phyloP scores from a whole-genome alignment of 2,888 invertebrate species.

The Rhagonycha lutea region DNA sequence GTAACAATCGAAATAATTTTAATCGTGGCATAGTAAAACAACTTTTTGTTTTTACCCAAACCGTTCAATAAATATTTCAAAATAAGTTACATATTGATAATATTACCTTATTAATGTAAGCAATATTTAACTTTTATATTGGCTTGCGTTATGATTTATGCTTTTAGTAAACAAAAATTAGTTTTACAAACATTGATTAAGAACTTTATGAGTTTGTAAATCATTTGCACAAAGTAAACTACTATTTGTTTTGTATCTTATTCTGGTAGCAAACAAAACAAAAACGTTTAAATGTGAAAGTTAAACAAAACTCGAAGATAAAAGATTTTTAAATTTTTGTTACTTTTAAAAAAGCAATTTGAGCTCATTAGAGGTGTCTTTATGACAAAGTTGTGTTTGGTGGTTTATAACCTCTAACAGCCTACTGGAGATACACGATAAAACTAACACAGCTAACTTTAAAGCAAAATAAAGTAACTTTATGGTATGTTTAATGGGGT shows the following conservation, averaged over 20 bases:
- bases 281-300: not conserved
- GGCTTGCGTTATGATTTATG: not conserved
- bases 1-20: not conserved
- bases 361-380: slow-evolving; percentile 31
- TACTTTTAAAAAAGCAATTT: slow-evolving; percentile 7
- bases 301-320: not conserved
- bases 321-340: not conserved
- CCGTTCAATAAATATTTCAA: not conserved
- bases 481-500: slow-evolving; percentile 49
- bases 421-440: slow-evolving; percentile 39
- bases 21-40: not conserved
- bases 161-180: not conserved
- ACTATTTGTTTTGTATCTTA: not conserved
- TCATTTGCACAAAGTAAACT: not conserved
- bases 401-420: slow-evolving; percentile 33
- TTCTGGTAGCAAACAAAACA: not conserved
- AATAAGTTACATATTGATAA: not conserved
- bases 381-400: slow-evolving; percentile 32
- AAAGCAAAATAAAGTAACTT: slow-evolving; percentile 47
- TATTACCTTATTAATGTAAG: not conserved
- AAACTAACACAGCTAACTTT: slow-evolving; percentile 43
- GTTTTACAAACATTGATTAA: not conserved
- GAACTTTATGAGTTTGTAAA: not conserved
- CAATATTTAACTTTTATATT: not conserved
- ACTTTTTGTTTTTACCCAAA: not conserved